Conservation (phyloP, 2,113 vertebrate genomes). For the Gnathonemus longibarbis region DNA sequence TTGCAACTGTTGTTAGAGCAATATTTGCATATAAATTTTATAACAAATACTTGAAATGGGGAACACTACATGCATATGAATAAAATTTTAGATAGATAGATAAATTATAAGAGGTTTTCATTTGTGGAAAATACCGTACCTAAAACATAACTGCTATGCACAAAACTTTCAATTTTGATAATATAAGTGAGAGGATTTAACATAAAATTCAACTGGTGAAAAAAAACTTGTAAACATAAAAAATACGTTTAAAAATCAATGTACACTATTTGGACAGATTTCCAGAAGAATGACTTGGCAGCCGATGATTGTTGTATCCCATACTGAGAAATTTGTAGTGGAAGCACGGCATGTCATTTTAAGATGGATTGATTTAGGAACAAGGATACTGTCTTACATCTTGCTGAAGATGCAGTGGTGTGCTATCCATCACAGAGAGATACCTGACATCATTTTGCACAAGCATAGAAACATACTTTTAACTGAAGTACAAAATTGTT, state of each 20-base stretch:
- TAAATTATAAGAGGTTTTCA: not conserved
- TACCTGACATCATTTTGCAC: not conserved
- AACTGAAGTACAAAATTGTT: not conserved
- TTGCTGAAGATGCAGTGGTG: not conserved
- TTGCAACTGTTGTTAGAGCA: not conserved
- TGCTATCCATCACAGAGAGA: not conserved
- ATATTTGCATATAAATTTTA: not conserved
- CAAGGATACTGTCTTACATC: not conserved
- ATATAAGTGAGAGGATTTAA: too few species aligned
- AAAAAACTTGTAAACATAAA: too few species aligned
- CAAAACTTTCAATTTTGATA: too few species aligned
- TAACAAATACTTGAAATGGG: not conserved
- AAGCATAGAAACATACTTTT: too few species aligned
- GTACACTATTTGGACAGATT: too few species aligned
- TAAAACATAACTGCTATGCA: too few species aligned
- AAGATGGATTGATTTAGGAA: not conserved
- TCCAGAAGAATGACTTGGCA: not conserved
- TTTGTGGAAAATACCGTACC: too few species aligned
- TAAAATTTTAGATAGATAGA: not conserved
- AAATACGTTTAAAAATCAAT: too few species aligned
- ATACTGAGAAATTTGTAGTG: not conserved
- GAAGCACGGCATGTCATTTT: not conserved
- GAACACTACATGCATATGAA: not conserved
- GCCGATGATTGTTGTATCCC: not conserved
- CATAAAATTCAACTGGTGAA: too few species aligned